Evolutionary conservation across 1,140 invertebrate species (phyloP).

Genomic region (Xylocopa sonorina): DNA sequence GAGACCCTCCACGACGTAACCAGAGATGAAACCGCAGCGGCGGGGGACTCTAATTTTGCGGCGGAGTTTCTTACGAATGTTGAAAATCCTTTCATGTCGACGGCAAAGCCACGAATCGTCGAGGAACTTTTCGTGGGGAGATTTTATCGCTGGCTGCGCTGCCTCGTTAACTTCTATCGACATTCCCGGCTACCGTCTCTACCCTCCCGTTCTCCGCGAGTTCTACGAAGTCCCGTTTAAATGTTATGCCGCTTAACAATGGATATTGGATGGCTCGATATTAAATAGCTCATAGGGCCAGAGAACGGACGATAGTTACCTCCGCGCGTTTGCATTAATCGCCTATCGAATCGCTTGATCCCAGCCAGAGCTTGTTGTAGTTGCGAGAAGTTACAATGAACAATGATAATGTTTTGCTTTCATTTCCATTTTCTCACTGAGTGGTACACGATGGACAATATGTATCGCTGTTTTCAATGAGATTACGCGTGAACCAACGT

Average conservation of each 20-base stretch:
- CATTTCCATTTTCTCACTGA: no score
- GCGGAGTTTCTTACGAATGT: conserved; percentile 16
- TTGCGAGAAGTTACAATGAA: no score
- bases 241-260: background rate
- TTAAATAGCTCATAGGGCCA: background rate
- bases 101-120: conserved; percentile 4
- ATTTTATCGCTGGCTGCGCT: conserved; percentile 33
- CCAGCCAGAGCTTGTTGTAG: no score
- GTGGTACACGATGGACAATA: no score
- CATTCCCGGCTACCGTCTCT: conserved; percentile 17
- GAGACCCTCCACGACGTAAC: conserved; percentile 12
- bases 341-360: no score
- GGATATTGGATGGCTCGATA: background rate
- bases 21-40: background rate
- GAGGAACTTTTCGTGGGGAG: conserved; percentile 4
- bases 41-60: conserved; percentile 16
- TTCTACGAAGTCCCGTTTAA: background rate
- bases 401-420: no score
- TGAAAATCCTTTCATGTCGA: conserved; percentile 33
- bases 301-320: no score
- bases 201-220: background rate
- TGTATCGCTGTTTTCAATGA: no score
- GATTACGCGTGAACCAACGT: no score
- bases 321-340: no score
- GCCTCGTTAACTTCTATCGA: conserved; percentile 45